Evolutionary conservation across 2,888 invertebrate genomes (phyloP).

Genomic region (Timandra comae): DNA sequence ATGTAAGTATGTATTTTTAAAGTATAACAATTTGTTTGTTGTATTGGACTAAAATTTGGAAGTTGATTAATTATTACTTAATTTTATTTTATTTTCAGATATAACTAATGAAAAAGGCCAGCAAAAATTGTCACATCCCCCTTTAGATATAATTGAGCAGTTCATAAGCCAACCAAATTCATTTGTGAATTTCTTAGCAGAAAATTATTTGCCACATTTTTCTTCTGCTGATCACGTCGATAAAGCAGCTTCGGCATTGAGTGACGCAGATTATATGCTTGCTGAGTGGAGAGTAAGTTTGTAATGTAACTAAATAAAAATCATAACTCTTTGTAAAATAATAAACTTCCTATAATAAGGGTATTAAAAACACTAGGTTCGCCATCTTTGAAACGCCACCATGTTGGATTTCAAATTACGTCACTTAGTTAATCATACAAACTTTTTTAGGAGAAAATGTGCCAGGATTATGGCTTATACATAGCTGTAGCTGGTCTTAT

Average conservation of each 20-base stretch:
- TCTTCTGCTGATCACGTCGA: slow-evolving; percentile 78
- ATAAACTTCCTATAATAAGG: too few species aligned
- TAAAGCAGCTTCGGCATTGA: slow-evolving; percentile 80
- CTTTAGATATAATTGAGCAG: slow-evolving; percentile 80
- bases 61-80: slow-evolving; percentile 2
- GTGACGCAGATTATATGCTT: slow-evolving; percentile 82
- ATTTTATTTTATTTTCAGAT: slow-evolving; percentile 28
- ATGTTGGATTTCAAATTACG: too few species aligned
- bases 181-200: slow-evolving; percentile 82
- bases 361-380: too few species aligned
- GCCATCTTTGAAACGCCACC: too few species aligned
- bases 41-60: background rate
- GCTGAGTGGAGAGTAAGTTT: slow-evolving; percentile 79
- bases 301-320: background rate
- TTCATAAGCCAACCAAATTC: slow-evolving; percentile 81
- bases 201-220: slow-evolving; percentile 86
- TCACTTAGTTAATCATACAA: too few species aligned
- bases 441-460: slow-evolving; percentile 64
- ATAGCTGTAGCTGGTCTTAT: slow-evolving; percentile 82
- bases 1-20: too few species aligned
- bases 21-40: too few species aligned
- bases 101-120: slow-evolving; percentile 42
- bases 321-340: too few species aligned
- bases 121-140: slow-evolving; percentile 76
- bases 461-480: slow-evolving; percentile 78